phyloP scores from a whole-genome alignment of 2,888 invertebrate genomes.

The Microchrysa polita region DNA sequence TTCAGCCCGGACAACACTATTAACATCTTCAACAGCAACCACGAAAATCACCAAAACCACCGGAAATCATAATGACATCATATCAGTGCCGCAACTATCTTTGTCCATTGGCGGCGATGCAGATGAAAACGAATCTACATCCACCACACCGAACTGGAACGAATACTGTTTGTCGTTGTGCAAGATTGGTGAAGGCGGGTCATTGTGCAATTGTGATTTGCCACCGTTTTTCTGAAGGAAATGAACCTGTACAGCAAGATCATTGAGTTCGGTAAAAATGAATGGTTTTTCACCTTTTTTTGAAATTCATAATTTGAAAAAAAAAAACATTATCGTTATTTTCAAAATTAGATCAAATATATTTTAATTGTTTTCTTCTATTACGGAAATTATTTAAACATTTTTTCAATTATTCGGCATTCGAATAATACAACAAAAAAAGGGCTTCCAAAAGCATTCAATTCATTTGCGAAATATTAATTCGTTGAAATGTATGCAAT shows the following conservation, averaged over 20 bases:
- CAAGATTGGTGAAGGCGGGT: conserved; percentile 76
- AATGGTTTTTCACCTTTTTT: neutral
- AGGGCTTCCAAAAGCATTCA: conserved; percentile 60
- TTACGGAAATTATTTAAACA: conserved; percentile 2
- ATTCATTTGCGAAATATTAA: conserved; percentile 50
- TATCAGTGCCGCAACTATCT: neutral
- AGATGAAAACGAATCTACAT: neutral
- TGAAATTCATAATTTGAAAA: neutral
- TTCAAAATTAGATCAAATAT: neutral
- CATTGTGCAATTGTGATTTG: conserved; percentile 79
- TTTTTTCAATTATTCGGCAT: conserved; percentile 41
- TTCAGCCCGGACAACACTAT: too few species aligned
- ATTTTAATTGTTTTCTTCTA: conserved; percentile 18
- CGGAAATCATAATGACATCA: too few species aligned
- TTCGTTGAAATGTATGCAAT: conserved; percentile 47
- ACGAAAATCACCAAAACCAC: too few species aligned
- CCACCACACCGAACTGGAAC: conserved; percentile 68
- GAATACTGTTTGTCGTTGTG: conserved; percentile 74
- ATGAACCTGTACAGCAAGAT: too few species aligned
- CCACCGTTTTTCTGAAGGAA: conserved; percentile 66
- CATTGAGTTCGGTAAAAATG: conserved; percentile 18
- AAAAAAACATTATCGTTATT: neutral
- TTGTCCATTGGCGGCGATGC: neutral
- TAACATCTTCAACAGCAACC: too few species aligned
- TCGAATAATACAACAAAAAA: conserved; percentile 60